Conservation (phyloP, 2,113 vertebrate species). For the Phalacrocorax pelagicus region DNA sequence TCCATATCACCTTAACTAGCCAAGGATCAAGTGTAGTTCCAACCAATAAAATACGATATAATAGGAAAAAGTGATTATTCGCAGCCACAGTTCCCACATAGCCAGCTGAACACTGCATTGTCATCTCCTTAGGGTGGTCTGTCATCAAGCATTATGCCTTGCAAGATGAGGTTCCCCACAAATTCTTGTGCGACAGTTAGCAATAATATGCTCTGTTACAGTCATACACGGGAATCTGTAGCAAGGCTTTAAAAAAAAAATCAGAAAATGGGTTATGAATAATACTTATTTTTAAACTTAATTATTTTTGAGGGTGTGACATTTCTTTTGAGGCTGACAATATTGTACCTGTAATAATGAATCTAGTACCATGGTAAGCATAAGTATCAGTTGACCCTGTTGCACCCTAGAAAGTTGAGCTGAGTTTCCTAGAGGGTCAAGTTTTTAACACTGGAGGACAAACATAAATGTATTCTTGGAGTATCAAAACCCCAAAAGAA, state of each 20-base stretch:
- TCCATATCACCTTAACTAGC: background rate
- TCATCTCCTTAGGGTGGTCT: background rate
- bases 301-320: background rate
- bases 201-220: background rate
- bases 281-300: background rate
- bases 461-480: background rate
- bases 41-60: background rate
- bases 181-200: background rate
- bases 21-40: background rate
- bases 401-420: background rate
- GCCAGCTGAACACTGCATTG: background rate
- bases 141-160: background rate
- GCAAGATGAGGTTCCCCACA: background rate
- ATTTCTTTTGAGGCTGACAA: background rate
- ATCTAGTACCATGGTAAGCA: background rate
- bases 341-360: background rate
- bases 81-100: background rate
- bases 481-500: background rate
- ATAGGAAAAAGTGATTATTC: background rate
- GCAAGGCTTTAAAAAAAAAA: background rate
- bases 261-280: background rate
- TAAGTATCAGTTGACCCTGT: background rate
- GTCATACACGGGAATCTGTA: background rate
- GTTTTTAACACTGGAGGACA: background rate
- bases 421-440: background rate